Base-by-base conservation (phyloP, 2,797 vertebrate genomes). In the Harpagifer antarcticus region DNA sequence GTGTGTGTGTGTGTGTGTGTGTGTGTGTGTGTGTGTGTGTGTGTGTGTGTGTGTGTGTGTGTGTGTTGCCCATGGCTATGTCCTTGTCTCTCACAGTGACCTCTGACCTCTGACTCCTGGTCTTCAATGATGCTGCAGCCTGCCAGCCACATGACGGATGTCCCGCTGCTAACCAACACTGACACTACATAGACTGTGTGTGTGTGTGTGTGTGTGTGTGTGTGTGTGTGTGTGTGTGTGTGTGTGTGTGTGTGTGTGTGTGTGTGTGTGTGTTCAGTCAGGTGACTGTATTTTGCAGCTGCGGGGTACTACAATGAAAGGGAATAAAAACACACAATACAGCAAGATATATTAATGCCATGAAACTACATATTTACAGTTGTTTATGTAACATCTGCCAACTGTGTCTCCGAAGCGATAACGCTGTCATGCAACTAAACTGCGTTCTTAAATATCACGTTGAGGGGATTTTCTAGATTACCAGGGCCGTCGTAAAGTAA, bases 71-170 rank as follows among this genome's bases (percentile, higher is more conserved):
- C 45, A 55, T 9, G 82, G 85, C 80, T 74, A 40, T 37, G 83
- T 89, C 88, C 88, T 90, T 88, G 83, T 67, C 65, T 71, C 80
- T 19, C 52, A 50, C 42, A 4, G 57, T 79, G 79, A 82, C 83
- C 78, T 68, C 45, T 84, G 84, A 88, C 87, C 84, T 74, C 14
- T 74, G 78, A 86, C 74, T 79, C 71, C 67, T 19, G 66, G 74
- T 81, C 81, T 84, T 79, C 65, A 40, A 78, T 89, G 87, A 89
- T 67, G 79, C 78, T 83, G 78, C 66, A 81, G 86, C 84, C 82
- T 86, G 85, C 79, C 87, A 90, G 81, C 79, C 70, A 61, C 49
- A 83, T 92, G 90, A 91, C 69, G 69, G 87, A 91, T 90, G 89
- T 81, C 37, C 62, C 76, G 74, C 81, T 62, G 82, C 63, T 72